A percentile compares a stretch with the other conserved stretches of the same genome.
Evolutionary conservation across 1,140 invertebrate genomes (phyloP).

Genomic region (Phocides pigmalion): DNA sequence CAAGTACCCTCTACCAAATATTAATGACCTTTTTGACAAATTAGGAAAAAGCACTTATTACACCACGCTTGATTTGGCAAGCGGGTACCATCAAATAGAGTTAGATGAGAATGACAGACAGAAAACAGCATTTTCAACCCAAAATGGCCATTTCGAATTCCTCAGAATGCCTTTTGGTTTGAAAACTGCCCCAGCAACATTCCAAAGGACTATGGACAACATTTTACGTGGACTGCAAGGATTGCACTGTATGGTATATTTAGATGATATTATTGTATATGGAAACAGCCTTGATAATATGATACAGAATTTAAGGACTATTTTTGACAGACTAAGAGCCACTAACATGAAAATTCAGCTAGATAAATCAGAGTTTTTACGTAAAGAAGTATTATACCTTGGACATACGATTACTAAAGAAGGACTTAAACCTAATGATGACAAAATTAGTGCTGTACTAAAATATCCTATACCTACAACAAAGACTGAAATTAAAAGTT

Average conservation of each 20-base stretch:
- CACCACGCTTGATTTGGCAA: conserved; percentile 34
- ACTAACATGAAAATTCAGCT: conserved; percentile 31
- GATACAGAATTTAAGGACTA: conserved; percentile 29
- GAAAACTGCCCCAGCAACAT: conserved; percentile 40
- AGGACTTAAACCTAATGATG: conserved; percentile 36
- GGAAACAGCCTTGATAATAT: conserved; percentile 34
- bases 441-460: conserved; percentile 38
- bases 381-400: conserved; percentile 32
- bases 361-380: conserved; percentile 32
- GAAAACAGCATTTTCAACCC: conserved; percentile 35
- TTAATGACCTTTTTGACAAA: conserved; percentile 38
- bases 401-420: conserved; percentile 37
- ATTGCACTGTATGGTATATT: conserved; percentile 37
- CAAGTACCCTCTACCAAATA: conserved; percentile 35
- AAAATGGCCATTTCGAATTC: conserved; percentile 38
- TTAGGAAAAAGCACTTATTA: conserved; percentile 37
- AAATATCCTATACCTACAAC: conserved; percentile 34
- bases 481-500: conserved; percentile 38
- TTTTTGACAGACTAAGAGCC: conserved; percentile 24
- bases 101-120: conserved; percentile 18
- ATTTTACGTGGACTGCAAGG: conserved; percentile 36
- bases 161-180: conserved; percentile 35
- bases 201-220: conserved; percentile 38
- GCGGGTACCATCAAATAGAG: conserved; percentile 41
- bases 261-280: conserved; percentile 42